phyloP scores from a whole-genome alignment of 2,888 invertebrate genomes.

The Papilio demoleus region DNA sequence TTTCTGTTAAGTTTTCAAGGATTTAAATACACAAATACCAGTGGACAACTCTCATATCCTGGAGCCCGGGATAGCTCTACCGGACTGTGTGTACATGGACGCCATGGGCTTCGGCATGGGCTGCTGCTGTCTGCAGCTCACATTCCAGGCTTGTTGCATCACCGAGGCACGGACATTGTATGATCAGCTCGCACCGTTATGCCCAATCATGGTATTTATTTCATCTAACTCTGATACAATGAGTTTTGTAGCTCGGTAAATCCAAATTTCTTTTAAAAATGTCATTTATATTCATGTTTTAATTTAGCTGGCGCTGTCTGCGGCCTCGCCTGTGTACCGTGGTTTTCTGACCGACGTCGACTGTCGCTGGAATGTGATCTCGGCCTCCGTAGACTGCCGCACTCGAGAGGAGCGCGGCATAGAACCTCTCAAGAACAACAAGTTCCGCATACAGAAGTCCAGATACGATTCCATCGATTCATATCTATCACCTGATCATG shows the following conservation, averaged over 20 bases:
- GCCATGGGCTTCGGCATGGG: slow-evolving; percentile 99
- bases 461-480: slow-evolving; percentile 99
- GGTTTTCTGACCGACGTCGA: slow-evolving; percentile 98
- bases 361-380: slow-evolving; percentile 99
- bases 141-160: slow-evolving; percentile 98
- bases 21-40: slow-evolving; percentile 92
- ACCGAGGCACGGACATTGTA: slow-evolving; percentile 97
- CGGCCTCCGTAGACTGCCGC: slow-evolving; percentile 96
- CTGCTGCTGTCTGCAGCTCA: slow-evolving; percentile 97
- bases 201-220: slow-evolving; percentile 94
- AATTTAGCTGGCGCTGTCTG: slow-evolving; percentile 94
- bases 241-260: neutral
- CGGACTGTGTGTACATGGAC: slow-evolving; percentile 98
- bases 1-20: slow-evolving; percentile 90
- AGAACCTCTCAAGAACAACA: slow-evolving; percentile 85
- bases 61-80: slow-evolving; percentile 86
- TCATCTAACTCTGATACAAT: neutral
- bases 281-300: neutral
- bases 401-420: slow-evolving; percentile 94
- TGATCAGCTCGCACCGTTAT: slow-evolving; percentile 97
- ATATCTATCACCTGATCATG: slow-evolving; percentile 95
- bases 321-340: slow-evolving; percentile 97
- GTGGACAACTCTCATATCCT: slow-evolving; percentile 89
- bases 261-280: neutral
- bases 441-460: slow-evolving; percentile 95